Evolutionary conservation across 2,888 invertebrate genomes (phyloP).

Genomic region (Biston stratarius): DNA sequence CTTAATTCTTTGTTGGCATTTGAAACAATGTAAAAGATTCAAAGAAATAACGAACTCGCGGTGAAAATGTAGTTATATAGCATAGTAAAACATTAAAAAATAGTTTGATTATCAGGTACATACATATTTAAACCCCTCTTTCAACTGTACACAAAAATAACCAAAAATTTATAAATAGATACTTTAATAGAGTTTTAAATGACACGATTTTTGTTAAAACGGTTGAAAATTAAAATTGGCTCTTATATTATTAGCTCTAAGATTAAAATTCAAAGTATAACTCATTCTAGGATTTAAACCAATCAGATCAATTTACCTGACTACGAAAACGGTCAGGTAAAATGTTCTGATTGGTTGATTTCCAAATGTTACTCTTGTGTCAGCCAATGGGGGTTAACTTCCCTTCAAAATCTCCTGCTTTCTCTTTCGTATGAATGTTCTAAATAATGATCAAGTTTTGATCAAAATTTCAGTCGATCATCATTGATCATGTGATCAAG

Average conservation of each 20-base stretch:
- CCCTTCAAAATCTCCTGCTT: background rate
- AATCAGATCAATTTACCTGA: background rate
- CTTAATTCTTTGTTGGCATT: too few species aligned
- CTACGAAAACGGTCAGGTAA: background rate
- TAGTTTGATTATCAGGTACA: constrained; percentile 1
- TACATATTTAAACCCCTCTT: background rate
- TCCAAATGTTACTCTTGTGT: background rate
- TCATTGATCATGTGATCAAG: background rate
- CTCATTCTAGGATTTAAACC: too few species aligned
- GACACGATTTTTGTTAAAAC: too few species aligned
- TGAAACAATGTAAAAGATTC: too few species aligned
- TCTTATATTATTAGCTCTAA: too few species aligned
- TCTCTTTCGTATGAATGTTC: background rate
- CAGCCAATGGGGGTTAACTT: background rate
- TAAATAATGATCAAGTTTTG: constrained; percentile 3
- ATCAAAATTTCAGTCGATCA: constrained; percentile 9
- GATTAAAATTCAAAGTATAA: too few species aligned
- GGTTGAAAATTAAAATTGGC: too few species aligned
- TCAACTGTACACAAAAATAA: background rate
- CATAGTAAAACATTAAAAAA: background rate
- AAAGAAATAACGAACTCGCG: too few species aligned
- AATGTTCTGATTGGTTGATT: background rate
- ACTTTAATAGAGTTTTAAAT: background rate
- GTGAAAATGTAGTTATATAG: background rate
- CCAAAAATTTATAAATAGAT: background rate